Base-by-base conservation (phyloP, 2,797 vertebrate species). In the Enteromius argenteus region DNA sequence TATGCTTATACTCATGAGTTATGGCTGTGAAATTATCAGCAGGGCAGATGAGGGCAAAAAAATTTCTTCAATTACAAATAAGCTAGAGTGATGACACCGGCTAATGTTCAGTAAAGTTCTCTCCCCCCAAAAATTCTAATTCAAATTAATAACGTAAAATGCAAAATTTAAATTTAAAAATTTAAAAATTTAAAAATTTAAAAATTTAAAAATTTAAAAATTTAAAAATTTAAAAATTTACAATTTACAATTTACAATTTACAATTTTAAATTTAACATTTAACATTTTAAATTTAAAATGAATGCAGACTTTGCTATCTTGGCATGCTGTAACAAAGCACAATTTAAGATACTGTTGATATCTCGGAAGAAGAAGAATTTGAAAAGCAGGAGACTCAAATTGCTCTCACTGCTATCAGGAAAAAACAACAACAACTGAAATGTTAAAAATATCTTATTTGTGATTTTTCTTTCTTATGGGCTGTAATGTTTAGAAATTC, bases 391-490 rank as follows among this genome's bases (percentile, higher is more conserved):
- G 23, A 27, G 44, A 73, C 49, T 60, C 23, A 11, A 14, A 14
- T 27, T 78, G 74, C 35, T 60, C 8, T 58, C 56, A 23, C 10
- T 23, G 56, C 9, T 58, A 4, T 58, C 17, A 23, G 17, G 32
- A 56, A 53, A 35, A 75, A 53, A 42, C 10, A 42, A 42, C 8
- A 42, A 42, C 1, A 17, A 15, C 23, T 80, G 39, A 32, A 23
- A 23, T 35, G 39, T 44, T 64, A 46, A 62, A 81, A 58, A 46
- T 0, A 81, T 73, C 42, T 49, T 27, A 37, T 81, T 71, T 73
- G 51, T 32, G 15, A 27, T 60, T 44, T 71, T 27, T 32, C 17
- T 21, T 60, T 72, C 39, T 39, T 44, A 7, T 46, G 19, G 32
- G 69, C 27, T 35, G 21, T 46, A 73, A 32, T 6, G 39, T 37